These are phyloP conservation scores for Tinea semifulvella DNA, from an alignment of 2,888 invertebrate species.

Conservation along the genomic window DNA sequence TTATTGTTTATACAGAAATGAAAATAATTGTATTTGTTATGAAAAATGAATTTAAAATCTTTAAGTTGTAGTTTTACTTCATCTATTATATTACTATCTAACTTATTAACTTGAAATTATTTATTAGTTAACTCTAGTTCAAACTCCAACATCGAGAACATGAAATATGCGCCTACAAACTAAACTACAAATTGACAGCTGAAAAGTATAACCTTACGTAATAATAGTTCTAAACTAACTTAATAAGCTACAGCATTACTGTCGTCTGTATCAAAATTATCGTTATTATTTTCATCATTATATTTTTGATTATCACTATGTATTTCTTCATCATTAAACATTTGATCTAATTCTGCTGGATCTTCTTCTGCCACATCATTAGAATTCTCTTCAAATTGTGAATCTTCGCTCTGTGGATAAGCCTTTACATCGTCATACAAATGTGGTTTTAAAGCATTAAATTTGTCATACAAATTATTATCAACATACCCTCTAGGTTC, in stretches of 20 bases:
- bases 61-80: too few species aligned
- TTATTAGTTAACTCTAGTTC: too few species aligned
- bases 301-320: constrained; percentile 27
- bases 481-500: constrained; percentile 23
- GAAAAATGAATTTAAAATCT: too few species aligned
- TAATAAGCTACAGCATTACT: constrained; percentile 39
- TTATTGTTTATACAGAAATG: too few species aligned
- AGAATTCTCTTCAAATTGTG: constrained; percentile 20
- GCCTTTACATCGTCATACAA: constrained; percentile 29
- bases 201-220: too few species aligned
- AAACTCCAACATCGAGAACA: too few species aligned
- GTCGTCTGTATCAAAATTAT: constrained; percentile 36
- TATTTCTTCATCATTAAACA: constrained; percentile 34
- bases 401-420: constrained; percentile 28
- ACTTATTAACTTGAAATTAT: too few species aligned
- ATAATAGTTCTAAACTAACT: too few species aligned
- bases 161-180: too few species aligned
- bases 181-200: too few species aligned
- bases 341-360: constrained; percentile 28
- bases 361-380: constrained; percentile 29
- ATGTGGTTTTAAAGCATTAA: constrained; percentile 30
- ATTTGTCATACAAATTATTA: constrained; percentile 29
- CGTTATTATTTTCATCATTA: constrained; percentile 42
- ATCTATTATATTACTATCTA: too few species aligned
- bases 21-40: too few species aligned